These are phyloP conservation scores for Ameiurus melas DNA, from an alignment of 2,113 vertebrate genomes.

Conservation along the genomic window DNA sequence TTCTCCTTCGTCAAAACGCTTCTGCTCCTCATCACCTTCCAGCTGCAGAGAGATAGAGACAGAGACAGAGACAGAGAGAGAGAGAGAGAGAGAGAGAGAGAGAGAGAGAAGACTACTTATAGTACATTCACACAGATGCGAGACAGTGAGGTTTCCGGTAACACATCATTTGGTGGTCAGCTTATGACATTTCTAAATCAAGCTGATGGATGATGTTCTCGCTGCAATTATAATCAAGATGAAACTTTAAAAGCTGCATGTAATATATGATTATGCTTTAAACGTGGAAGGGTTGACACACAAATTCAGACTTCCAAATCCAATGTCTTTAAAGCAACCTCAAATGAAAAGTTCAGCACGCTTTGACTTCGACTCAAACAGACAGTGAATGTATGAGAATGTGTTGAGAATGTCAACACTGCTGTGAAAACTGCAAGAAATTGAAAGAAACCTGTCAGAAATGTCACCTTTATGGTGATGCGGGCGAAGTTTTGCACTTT, in stretches of 20 bases:
- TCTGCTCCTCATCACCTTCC: conserved; percentile 86
- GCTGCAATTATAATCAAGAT: background rate
- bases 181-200: conserved; percentile 20
- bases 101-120: conserved; percentile 14
- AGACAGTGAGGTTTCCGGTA: conserved; percentile 6
- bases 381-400: background rate
- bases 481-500: background rate
- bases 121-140: conserved; percentile 7
- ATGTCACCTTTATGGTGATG: conserved; percentile 3
- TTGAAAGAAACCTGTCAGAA: conserved; percentile 32
- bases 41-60: conserved; percentile 70
- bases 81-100: conserved; percentile 4
- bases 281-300: background rate
- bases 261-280: conserved; percentile 12
- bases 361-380: background rate
- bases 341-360: background rate
- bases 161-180: conserved; percentile 36
- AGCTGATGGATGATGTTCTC: conserved; percentile 12
- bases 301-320: background rate
- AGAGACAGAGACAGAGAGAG: background rate
- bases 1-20: conserved; percentile 88
- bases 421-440: conserved; percentile 37
- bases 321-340: background rate
- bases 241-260: background rate
- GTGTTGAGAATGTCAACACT: background rate